Base-by-base conservation (phyloP, 2,113 vertebrate species). In the Rallus limicola region DNA sequence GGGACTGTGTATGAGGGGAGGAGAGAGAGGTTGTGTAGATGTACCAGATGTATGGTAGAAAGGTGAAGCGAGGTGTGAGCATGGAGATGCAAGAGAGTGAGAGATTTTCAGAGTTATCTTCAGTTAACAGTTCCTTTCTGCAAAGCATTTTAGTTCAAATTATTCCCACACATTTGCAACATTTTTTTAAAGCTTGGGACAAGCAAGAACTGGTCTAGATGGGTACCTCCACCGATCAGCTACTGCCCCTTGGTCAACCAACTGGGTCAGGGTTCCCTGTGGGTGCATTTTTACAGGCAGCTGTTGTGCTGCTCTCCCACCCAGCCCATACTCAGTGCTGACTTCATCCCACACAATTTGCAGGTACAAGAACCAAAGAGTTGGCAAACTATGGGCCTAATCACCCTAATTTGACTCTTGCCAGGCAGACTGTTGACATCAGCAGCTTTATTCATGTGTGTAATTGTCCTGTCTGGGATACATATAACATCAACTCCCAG, bases 1-100 rank as follows among this genome's bases (percentile, higher is more conserved):
- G 99, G 97, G 99, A 99, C 99, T 99, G 98, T 97, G 97, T 91
- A 98, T 96, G 95, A 98, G 93, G 98, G 94, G 97, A 97, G 89
- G 98, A 98, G 96, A 97, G 97, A 97, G 91, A 98, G 96, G 98
- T 97, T 97, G 65, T 96, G 94, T 55, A 98, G 98, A 97, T 96
- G 90, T 72, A 97, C 98, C 98, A 98, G 98, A 97, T 68, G 56
- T 97, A 98, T 97, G 98, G 97, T 97, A 97, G 96, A 91, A 96
- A 97, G 96, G 96, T 98, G 98, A 97, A 95, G 96, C 19, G 64
- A 98, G 95, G 95, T 67, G 90, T 98, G 98, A 98, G 97, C 97
- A 98, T 97, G 97, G 90, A 98, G 97, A 98, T 98, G 97, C 2
- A 89, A 98, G 98, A 96, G 97, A 98, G 96, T 80, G 95, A 98